These are phyloP conservation scores for Pentalonia nigronervosa DNA, from an alignment of 1,140 invertebrate species.

Conservation along the genomic window DNA sequence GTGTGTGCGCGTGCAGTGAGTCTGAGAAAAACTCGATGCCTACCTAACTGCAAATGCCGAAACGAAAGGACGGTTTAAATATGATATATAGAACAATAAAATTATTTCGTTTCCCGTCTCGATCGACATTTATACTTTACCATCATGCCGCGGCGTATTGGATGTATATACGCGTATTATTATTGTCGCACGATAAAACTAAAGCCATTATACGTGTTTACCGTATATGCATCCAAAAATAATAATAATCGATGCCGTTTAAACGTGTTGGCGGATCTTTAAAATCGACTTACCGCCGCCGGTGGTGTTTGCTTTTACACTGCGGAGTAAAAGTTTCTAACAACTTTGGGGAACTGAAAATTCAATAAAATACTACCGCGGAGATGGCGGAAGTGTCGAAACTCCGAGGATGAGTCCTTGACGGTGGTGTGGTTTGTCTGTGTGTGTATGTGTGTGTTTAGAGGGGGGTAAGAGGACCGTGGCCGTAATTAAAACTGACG, in stretches of 20 bases:
- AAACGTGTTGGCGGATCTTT: not conserved
- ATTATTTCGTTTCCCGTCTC: not conserved
- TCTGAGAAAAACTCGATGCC: not conserved
- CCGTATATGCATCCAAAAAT: not conserved
- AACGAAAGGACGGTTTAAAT: not conserved
- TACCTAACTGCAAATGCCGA: not conserved
- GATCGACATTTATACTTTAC: not conserved
- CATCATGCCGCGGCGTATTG: not conserved
- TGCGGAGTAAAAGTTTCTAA: slow-evolving; percentile 1
- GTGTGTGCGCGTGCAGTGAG: not conserved
- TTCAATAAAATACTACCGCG: not conserved
- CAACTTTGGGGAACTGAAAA: not conserved
- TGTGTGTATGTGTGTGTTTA: too few relatives aligned
- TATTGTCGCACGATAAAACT: not conserved
- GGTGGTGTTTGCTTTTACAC: not conserved
- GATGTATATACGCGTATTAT: not conserved
- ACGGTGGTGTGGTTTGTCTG: not conserved
- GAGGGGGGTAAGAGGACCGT: not conserved
- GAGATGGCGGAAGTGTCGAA: not conserved
- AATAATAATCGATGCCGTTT: not conserved
- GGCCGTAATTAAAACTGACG: not conserved
- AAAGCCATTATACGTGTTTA: not conserved
- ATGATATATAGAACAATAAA: not conserved
- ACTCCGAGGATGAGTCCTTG: not conserved
- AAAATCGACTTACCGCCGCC: not conserved